Conservation (phyloP, 2,888 invertebrate species). For the Ormyrus pomaceus region DNA sequence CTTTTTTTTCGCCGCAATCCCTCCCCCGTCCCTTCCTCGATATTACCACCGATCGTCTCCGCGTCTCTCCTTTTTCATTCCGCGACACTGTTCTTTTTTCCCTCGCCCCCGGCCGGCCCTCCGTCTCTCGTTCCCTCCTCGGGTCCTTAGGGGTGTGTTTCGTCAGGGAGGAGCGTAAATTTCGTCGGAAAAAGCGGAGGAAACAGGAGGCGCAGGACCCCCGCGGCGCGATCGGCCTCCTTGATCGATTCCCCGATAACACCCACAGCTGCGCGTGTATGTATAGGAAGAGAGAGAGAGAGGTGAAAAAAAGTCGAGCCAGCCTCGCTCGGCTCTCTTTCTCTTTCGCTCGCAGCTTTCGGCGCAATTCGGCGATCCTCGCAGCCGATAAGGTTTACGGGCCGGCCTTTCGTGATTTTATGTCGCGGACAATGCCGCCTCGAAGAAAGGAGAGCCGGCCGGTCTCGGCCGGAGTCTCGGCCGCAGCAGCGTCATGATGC, state of each 20-base stretch:
- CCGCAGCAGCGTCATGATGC: too few species aligned
- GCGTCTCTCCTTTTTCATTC: not conserved
- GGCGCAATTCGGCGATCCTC: slow-evolving; percentile 8
- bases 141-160: slow-evolving; percentile 23
- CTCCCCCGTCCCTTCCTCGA: too few species aligned
- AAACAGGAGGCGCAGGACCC: slow-evolving; percentile 11
- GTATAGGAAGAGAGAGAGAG: not conserved
- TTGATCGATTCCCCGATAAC: slow-evolving; percentile 42
- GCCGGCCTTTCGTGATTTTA: slow-evolving; percentile 29
- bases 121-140: not conserved
- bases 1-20: not conserved
- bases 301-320: not conserved
- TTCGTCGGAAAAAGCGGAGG: not conserved
- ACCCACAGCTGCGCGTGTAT: not conserved
- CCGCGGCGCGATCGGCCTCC: slow-evolving; percentile 15
- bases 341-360: not conserved
- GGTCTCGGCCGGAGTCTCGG: too few species aligned
- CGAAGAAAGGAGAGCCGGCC: not conserved
- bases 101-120: not conserved
- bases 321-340: not conserved
- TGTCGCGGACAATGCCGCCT: not conserved
- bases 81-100: not conserved
- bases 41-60: not conserved
- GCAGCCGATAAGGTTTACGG: slow-evolving; percentile 18
- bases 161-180: slow-evolving; percentile 32